Evolutionary conservation across 2,113 vertebrate species (phyloP), one percentile per base, ranked within the genome.

Genomic region (Sitta europaea): DNA sequence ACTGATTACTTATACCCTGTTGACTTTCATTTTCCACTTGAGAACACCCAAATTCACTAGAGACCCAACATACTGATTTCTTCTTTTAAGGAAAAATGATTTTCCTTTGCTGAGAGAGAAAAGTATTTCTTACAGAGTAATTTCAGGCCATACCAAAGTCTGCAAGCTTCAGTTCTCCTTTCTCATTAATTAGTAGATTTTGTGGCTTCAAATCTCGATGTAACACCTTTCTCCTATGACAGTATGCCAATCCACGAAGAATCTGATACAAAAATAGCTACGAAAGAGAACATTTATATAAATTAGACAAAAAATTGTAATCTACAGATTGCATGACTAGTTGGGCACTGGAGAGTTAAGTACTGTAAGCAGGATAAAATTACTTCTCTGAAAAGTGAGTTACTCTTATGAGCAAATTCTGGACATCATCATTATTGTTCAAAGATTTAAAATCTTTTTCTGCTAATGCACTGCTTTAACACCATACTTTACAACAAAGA

Each of bases 181-280:
- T 98, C 94, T 99, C 99, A 75, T 99, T 99, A 94, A 99, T 99
- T 47, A 99, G 98, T 43, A 99, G 98, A 97, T 99, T 99, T 97
- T 99, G 99, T 4, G 99, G 99, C 97, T 99, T 99, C 96, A 99
- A 98, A 96, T 99, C 99, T 90, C 99, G 97, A 97, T 99, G 99
- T 42, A 99, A 98, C 53, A 99, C 99, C 94, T 99, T 99, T 94
- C 99, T 98, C 94, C 98, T 98, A 85, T 99, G 99, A 97, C 99
- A 99, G 90, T 99, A 99, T 4, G 99, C 99, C 98, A 99, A 98
- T 27, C 99, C 99, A 94, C 99, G 99, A 84, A 99, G 98, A 97
- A 99, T 99, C 97, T 99, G 99, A 96, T 99, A 99, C 55, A 99
- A 98, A 98, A 99, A 99, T 75, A 99, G 98, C 99, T 99, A 97